Conservation (phyloP, 2,888 invertebrate species). For the Nephrotoma guestfalica region DNA sequence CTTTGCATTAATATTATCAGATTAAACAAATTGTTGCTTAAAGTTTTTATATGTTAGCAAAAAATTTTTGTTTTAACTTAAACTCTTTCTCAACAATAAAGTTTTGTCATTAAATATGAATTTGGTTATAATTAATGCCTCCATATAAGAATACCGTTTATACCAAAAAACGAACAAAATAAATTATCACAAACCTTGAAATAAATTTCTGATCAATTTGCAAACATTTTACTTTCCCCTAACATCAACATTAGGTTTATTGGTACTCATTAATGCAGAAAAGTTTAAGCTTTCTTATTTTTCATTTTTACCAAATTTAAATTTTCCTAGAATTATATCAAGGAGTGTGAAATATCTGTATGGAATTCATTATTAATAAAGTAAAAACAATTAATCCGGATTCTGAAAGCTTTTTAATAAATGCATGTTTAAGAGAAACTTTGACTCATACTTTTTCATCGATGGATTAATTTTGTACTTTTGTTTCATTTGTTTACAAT, state of each 20-base stretch:
- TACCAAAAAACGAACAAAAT: background rate
- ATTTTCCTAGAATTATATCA: background rate
- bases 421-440: no score
- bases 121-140: background rate
- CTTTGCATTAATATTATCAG: no score
- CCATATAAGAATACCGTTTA: background rate
- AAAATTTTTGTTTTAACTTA: no score
- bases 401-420: background rate
- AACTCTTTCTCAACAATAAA: background rate
- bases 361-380: background rate
- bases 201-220: background rate
- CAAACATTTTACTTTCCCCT: background rate
- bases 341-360: background rate
- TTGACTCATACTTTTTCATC: no score
- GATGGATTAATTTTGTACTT: no score
- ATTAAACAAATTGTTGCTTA: no score
- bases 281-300: background rate
- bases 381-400: background rate
- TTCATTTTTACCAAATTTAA: background rate
- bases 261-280: background rate
- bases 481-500: no score
- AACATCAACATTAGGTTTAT: background rate
- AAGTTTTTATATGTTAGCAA: no score
- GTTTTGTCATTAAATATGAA: background rate
- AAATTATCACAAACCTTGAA: background rate